Percentiles rank a stretch among this genome's conserved stretches.
phyloP scores from a whole-genome alignment of 2,797 vertebrate species.

The Gallinago solitaria region DNA sequence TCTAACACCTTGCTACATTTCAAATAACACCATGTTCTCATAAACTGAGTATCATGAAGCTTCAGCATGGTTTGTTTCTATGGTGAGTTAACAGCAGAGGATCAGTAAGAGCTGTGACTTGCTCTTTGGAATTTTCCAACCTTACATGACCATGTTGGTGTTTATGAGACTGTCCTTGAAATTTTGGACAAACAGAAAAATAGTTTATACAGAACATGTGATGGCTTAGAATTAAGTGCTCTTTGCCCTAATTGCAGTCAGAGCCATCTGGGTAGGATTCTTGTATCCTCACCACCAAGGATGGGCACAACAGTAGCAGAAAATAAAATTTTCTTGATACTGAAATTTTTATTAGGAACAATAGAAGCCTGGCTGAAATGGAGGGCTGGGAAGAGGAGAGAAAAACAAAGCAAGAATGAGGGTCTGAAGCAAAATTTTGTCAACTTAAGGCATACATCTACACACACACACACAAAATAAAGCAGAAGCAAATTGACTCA shows the following conservation, averaged over 20 bases:
- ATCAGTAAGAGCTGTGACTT: background rate
- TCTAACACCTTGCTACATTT: conserved; percentile 54
- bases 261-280: background rate
- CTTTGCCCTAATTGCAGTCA: background rate
- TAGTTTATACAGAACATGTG: background rate
- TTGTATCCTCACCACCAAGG: background rate
- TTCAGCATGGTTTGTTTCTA: conserved; percentile 51
- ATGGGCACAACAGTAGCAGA: background rate
- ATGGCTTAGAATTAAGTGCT: background rate
- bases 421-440: background rate
- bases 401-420: background rate
- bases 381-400: background rate
- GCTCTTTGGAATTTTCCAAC: conserved; percentile 20
- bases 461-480: background rate
- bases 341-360: background rate
- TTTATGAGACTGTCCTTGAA: conserved; percentile 18
- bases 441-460: background rate
- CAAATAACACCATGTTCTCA: conserved; percentile 57
- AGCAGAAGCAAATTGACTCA: background rate
- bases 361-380: background rate
- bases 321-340: background rate
- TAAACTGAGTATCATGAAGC: conserved; percentile 32
- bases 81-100: conserved; percentile 29
- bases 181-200: background rate
- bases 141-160: background rate